Conservation (phyloP, 2,888 invertebrate genomes). For the Apomyelois bistriatella region DNA sequence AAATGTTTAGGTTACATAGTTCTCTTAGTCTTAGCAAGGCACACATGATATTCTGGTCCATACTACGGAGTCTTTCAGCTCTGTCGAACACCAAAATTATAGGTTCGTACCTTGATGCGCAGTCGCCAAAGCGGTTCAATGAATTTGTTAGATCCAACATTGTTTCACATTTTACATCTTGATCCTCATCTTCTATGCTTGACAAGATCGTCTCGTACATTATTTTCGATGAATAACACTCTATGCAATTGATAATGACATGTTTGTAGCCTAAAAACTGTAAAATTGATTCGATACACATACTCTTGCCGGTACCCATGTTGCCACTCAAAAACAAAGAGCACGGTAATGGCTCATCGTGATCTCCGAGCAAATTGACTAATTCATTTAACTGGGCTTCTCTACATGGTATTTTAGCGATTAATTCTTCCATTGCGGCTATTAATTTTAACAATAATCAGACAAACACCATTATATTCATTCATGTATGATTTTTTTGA, state of each 20-base stretch:
- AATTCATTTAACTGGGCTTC: conserved; percentile 68
- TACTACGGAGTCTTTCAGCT: conserved; percentile 87
- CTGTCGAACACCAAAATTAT: conserved; percentile 88
- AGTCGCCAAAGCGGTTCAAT: conserved; percentile 55
- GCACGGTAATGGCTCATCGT: conserved; percentile 82
- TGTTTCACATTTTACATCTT: conserved; percentile 82
- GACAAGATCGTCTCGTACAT: conserved; percentile 87
- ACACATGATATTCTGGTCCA: conserved; percentile 86
- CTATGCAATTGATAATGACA: conserved; percentile 88
- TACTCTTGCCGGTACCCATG: conserved; percentile 91
- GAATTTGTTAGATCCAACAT: conserved; percentile 82
- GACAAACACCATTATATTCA: no score
- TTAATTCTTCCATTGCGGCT: conserved; percentile 71
- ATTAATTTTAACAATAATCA: no score
- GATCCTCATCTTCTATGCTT: conserved; percentile 67
- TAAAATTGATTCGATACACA: conserved; percentile 82
- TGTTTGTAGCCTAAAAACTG: conserved; percentile 78
- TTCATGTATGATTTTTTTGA: no score
- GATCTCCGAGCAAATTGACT: conserved; percentile 72
- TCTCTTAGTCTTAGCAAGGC: conserved; percentile 87
- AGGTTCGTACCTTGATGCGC: conserved; percentile 50
- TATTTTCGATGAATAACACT: conserved; percentile 88
- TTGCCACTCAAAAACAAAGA: conserved; percentile 90
- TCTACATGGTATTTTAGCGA: conserved; percentile 70
- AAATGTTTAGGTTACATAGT: conserved; percentile 84